Base-by-base conservation (phyloP, 2,797 vertebrate genomes). In the Cetoscarus ocellatus region DNA sequence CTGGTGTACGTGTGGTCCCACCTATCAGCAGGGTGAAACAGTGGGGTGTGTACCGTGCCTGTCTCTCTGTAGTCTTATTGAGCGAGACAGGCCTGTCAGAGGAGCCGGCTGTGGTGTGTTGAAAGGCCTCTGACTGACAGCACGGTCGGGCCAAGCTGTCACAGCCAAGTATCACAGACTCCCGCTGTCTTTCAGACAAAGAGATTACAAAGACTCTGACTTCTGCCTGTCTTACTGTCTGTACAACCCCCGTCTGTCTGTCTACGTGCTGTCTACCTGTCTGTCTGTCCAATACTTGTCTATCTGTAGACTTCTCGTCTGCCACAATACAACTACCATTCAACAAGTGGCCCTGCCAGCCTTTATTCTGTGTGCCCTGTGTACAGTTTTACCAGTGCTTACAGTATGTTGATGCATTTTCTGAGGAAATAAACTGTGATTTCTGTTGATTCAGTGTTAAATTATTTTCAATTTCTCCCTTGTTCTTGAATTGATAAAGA, bases 71-170 rank as follows among this genome's bases (percentile, higher is more conserved):
- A 60, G 78, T 61, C 71, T 87, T 86, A 88, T 86, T 69, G 79
- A 85, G 79, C 36, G 58, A 52, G 89, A 89, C 90, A 79, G 77
- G 39, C 75, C 74, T 74, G 86, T 87, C 84, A 88, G 87, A 89
- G 43, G 77, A 87, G 73, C 58, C 78, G 63, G 73, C 70, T 78
- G 60, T 84, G 80, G 74, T 61, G 78, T 78, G 84, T 77, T 81
- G 78, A 81, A 80, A 67, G 77, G 61, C 57, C 19, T 73, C 60
- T 79, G 84, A 90, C 69, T 90, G 93, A 88, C 91, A 86, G 75
- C 43, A 61, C 49, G 74, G 81, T 70, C 83, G 39, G 67, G 70
- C 76, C 74, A 62, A 67, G 72, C 86, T 82, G 85, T 86, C 90
- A 86, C 83, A 81, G 79, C n/a, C 74, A 64, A 80, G 83, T 77